Evolutionary conservation across 2,113 vertebrate species (phyloP).

Genomic region (Caloenas nicobarica): DNA sequence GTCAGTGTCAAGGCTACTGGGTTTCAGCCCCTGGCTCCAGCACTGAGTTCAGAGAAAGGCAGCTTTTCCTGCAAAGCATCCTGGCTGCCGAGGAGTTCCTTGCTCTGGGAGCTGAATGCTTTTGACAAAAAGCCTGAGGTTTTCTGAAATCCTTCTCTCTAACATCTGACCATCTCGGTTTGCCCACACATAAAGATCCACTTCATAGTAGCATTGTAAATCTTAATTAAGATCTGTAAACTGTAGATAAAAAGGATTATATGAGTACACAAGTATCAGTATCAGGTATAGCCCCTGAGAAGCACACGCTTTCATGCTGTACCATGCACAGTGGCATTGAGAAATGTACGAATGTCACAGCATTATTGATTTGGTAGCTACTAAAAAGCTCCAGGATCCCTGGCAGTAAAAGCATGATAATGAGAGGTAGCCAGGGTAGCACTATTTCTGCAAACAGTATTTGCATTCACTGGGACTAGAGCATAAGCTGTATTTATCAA

Average conservation of each 20-base stretch:
- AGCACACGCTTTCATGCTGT: neutral
- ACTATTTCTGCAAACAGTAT: constrained; percentile 31
- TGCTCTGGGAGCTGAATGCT: neutral
- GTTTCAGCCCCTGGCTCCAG: neutral
- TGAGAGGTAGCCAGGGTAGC: constrained; percentile 29
- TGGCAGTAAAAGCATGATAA: constrained; percentile 51
- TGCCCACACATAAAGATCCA: constrained; percentile 15
- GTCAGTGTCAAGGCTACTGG: neutral
- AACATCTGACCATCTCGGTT: neutral
- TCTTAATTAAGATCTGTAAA: constrained; percentile 54
- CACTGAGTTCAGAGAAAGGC: neutral
- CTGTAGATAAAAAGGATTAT: constrained; percentile 11
- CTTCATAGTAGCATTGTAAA: neutral
- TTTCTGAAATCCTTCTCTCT: neutral
- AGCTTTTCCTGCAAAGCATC: neutral
- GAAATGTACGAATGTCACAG: constrained; percentile 36
- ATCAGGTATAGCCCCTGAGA: neutral
- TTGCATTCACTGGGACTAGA: constrained; percentile 27
- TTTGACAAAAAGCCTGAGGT: constrained; percentile 15
- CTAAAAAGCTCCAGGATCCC: constrained; percentile 30
- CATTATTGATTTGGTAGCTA: constrained; percentile 49
- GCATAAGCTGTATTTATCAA: constrained; percentile 12
- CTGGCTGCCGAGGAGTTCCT: constrained; percentile 8
- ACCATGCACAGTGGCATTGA: neutral
- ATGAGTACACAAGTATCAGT: neutral